Percentiles rank a stretch among this genome's conserved stretches.
Conservation (phyloP, 2,797 vertebrate species). For the Trematomus bernacchii region DNA sequence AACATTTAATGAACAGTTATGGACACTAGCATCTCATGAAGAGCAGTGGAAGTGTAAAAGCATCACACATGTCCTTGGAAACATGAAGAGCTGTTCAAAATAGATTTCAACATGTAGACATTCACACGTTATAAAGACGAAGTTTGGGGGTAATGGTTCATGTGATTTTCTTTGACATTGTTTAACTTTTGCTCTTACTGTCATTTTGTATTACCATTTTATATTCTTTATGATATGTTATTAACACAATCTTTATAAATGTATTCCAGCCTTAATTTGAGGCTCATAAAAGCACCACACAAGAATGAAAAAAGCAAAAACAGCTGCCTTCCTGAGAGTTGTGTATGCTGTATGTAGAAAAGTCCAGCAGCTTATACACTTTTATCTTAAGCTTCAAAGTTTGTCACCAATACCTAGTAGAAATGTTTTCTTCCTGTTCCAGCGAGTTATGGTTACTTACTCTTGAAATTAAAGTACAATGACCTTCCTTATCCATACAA, state of each 20-base stretch:
- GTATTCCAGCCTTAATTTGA: not conserved
- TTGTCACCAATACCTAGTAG: too few species aligned
- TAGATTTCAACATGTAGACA: constrained; percentile 23
- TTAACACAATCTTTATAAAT: not conserved
- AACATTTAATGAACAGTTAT: not conserved
- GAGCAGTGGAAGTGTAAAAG: constrained; percentile 22
- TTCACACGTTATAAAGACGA: constrained; percentile 7
- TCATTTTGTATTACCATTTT: not conserved
- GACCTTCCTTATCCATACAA: too few species aligned
- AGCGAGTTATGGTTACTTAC: too few species aligned
- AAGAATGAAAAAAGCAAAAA: not conserved
- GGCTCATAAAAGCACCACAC: not conserved
- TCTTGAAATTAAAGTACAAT: too few species aligned
- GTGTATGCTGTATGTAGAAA: too few species aligned
- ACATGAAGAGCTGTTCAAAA: constrained; percentile 52
- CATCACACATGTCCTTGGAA: constrained; percentile 31
- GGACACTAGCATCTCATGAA: not conserved
- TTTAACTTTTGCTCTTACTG: not conserved
- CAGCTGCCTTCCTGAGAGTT: not conserved
- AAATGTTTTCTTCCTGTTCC: too few species aligned
- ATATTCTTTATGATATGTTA: not conserved
- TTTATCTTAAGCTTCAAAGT: too few species aligned
- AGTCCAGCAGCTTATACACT: too few species aligned
- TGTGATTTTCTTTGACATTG: constrained; percentile 1
- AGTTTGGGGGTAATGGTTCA: not conserved